Conservation (phyloP, 2,797 vertebrate genomes). For the Enteromius afrohamiltoni region DNA sequence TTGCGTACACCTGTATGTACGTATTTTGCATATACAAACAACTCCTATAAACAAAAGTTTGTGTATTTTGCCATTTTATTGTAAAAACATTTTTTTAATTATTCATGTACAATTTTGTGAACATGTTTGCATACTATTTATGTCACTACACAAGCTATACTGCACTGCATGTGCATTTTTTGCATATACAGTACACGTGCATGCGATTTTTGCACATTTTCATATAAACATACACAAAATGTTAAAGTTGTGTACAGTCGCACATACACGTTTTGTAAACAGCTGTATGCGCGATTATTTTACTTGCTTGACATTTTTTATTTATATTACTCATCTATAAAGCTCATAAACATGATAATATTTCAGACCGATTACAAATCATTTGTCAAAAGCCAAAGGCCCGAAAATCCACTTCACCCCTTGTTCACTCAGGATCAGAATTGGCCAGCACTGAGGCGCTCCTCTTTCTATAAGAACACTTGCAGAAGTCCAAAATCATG, state of each 20-base stretch:
- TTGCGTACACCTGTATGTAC: neutral
- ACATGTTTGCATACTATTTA: neutral
- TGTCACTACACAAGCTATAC: neutral
- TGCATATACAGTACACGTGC: neutral
- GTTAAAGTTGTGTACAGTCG: neutral
- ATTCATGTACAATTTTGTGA: neutral
- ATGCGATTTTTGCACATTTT: neutral
- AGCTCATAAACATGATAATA: neutral
- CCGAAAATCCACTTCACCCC: conserved; percentile 17
- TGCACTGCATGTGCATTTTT: neutral
- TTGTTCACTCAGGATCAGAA: neutral
- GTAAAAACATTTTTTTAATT: neutral
- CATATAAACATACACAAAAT: neutral
- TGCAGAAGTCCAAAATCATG: conserved; percentile 54
- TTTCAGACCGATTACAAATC: conserved; percentile 11
- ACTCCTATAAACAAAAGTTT: neutral
- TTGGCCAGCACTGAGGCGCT: neutral
- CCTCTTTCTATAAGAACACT: conserved; percentile 34
- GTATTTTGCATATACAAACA: neutral
- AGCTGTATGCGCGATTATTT: neutral
- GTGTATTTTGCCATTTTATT: neutral
- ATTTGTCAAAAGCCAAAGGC: conserved; percentile 20
- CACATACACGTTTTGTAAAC: neutral
- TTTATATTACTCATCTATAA: neutral
- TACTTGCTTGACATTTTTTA: neutral